Base-by-base conservation (phyloP, 2,797 vertebrate genomes). In the Syngnathus rostellatus region DNA sequence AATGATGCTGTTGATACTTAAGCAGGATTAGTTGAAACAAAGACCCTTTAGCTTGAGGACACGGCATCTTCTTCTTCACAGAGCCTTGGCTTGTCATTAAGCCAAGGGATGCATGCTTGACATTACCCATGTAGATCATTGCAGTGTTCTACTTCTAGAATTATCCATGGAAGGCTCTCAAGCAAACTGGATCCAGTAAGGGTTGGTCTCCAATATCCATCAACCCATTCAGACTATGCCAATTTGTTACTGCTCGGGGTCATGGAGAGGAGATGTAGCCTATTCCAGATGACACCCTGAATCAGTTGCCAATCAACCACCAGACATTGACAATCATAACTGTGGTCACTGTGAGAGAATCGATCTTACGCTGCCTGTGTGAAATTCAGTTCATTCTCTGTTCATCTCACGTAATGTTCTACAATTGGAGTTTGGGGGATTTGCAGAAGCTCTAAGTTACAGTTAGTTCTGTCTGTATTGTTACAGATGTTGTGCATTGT, bases 21-120 rank as follows among this genome's bases (percentile, higher is more conserved):
- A 74, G 63, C 43, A 73, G 83, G 84, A 88, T 86, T 85, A 85
- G 74, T 60, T 77, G 78, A 87, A 85, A 87, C 83, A 89, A 86
- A 86, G 81, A 79, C 73, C 72, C 71, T 84, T 81, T 80, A 72
- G 77, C 79, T 81, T 72, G 76, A 81, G 77, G 84, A 77, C 79
- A 74, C 75, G 64, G 67, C 25, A 9, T 14, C 16, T 16, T 12
- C 43, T 37, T 10, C 43, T 63, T 3, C 43, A 50, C 7, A 17
- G 45, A 46, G 25, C 4, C 23, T 2, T 17, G 62, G 25, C 23
- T 19, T 69, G 75, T 83, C 75, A 75, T 78, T 83, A 82, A 75
- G 76, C 77, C 76, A 21, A 38, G 73, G 61, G 63, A 66, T 58
- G 64, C 73, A 65, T 65, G 9, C 38, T 51, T 37, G 25, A 57